Evolutionary conservation across 2,888 invertebrate genomes (phyloP).

Genomic region (Megastigmus dorsalis): DNA sequence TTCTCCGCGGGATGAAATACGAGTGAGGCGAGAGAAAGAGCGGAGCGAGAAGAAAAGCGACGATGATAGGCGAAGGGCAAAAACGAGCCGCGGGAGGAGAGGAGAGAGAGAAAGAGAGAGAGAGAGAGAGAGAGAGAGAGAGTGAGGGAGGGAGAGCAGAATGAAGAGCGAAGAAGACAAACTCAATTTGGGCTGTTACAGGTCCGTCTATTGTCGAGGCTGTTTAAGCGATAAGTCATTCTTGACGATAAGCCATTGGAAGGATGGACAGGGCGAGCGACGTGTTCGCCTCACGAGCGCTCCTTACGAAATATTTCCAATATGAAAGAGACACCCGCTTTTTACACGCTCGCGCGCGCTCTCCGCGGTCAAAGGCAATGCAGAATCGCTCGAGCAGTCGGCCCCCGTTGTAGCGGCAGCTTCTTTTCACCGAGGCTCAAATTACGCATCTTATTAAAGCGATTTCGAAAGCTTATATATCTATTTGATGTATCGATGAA

Average conservation of each 20-base stretch:
- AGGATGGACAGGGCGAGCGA: conserved; percentile 60
- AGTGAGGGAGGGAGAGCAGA: conserved; percentile 36
- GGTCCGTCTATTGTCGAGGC: conserved; percentile 60
- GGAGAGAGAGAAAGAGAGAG: background rate
- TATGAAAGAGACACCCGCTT: conserved; percentile 14
- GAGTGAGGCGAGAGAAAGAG: conserved; percentile 54
- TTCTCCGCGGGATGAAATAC: conserved; percentile 63
- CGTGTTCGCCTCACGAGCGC: conserved; percentile 28
- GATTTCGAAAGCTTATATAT: conserved; percentile 10
- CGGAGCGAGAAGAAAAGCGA: conserved; percentile 33
- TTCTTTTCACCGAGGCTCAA: conserved; percentile 12
- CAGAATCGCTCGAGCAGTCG: conserved; percentile 26
- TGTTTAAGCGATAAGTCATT: conserved; percentile 70
- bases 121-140: background rate
- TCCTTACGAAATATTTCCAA: conserved; percentile 35
- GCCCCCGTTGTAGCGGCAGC: background rate
- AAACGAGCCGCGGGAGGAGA: conserved; percentile 18
- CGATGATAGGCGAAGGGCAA: conserved; percentile 7
- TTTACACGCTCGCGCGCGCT: too few species aligned
- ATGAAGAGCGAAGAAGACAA: conserved; percentile 55
- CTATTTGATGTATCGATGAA: conserved; percentile 13
- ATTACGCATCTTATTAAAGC: conserved; percentile 23
- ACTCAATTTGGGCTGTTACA: conserved; percentile 67
- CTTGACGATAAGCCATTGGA: conserved; percentile 65
- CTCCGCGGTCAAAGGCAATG: conserved; percentile 5